Base-by-base conservation (phyloP, 2,113 vertebrate species). In the Vanacampus margaritifer region DNA sequence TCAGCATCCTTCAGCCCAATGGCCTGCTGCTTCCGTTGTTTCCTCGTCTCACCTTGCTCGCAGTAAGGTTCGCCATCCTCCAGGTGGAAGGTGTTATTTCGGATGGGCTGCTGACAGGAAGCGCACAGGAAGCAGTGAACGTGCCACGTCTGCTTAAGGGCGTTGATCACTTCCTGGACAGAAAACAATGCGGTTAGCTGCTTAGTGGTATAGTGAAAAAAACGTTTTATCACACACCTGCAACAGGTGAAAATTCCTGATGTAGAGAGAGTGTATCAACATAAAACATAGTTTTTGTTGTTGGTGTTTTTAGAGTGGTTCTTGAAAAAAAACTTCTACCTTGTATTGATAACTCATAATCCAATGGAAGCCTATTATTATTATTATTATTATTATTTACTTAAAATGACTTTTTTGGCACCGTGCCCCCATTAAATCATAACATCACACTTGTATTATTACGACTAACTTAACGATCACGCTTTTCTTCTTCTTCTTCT, bases 51-150 rank as follows among this genome's bases (percentile, higher is more conserved):
- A 98, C 97, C 97, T 14, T 87, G 94, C 88, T 98, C 96, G 80
- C 97, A 99, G 87, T 97, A 99, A 48, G 97, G 97, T 69, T 96
- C 94, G 0, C 97, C 97, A 24, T 98, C 96, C 88, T 99, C 97
- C 90, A 98, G 89, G 86, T 98, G 97, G 82, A 99, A 99, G 78
- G 94, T 94, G 74, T 97, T 95, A 87, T 98, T 98, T 84, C 94
- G 92, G 86, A 99, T 99, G 57, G 97, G 97, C 77, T 94, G 94
- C 79, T 95, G 93, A 89, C 97, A 99, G 82, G 90, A 88, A 82
- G 94, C 93, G 68, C 97, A 99, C 78, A 96, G 89, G 56, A 99
- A 98, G 86, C 97, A 98, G 90, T 95, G 90, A 73, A 96, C 93
- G 0, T 99, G 97, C 96, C 96, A 98, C 58, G 96, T 94, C 87